phyloP scores from a whole-genome alignment of 2,888 invertebrate genomes.

The Scaptomyza flava region DNA sequence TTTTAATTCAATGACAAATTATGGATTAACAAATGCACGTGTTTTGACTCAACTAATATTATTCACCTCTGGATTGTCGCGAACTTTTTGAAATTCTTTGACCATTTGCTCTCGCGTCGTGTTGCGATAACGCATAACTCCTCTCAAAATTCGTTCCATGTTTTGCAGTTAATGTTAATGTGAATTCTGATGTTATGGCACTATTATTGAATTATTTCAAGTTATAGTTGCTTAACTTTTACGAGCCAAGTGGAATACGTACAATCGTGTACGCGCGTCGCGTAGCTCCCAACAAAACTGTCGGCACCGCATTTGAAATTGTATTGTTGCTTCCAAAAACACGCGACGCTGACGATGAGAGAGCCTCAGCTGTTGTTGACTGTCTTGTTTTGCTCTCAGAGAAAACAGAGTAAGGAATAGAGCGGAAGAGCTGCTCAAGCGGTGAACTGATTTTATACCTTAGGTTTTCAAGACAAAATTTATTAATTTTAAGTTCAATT shows the following conservation, averaged over 20 bases:
- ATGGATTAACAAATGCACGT: constrained; percentile 10
- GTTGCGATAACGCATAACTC: constrained; percentile 94
- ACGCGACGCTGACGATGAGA: constrained; percentile 38
- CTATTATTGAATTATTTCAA: constrained; percentile 40
- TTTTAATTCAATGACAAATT: constrained; percentile 24
- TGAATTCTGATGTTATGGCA: constrained; percentile 23
- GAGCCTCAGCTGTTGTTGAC: constrained; percentile 31
- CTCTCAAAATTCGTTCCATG: constrained; percentile 95
- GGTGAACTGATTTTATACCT: not conserved
- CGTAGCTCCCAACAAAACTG: constrained; percentile 40
- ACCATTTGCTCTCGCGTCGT: constrained; percentile 94
- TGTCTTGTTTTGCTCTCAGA: constrained; percentile 36
- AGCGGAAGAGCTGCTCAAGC: constrained; percentile 12
- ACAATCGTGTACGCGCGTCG: constrained; percentile 36
- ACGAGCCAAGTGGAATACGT: constrained; percentile 16
- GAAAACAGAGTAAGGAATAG: not conserved
- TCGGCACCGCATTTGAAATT: constrained; percentile 52
- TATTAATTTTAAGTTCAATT: too few species aligned
- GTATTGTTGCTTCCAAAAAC: constrained; percentile 72
- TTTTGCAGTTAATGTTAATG: constrained; percentile 9
- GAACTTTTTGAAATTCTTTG: constrained; percentile 95
- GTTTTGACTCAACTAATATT: not conserved
- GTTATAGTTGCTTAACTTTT: constrained; percentile 13
- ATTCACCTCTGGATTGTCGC: constrained; percentile 90
- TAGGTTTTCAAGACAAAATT: not conserved